Conservation (phyloP, 2,797 vertebrate species). For the Pantherophis alleghaniensis region DNA sequence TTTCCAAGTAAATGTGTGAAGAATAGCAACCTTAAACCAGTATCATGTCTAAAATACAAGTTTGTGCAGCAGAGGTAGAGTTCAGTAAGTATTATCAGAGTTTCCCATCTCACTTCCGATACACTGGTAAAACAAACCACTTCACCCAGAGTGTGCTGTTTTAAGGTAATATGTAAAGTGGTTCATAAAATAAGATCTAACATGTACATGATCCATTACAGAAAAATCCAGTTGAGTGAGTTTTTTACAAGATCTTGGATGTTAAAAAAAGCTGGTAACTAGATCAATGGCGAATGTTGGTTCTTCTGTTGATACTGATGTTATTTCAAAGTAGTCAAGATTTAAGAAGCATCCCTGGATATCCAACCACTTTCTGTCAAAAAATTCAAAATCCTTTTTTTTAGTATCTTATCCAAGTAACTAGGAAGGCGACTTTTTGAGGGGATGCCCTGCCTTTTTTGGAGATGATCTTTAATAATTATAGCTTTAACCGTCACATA, state of each 20-base stretch:
- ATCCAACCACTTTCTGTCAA: slow-evolving; percentile 99
- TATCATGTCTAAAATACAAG: slow-evolving; percentile 9
- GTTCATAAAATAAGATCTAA: slow-evolving; percentile 2
- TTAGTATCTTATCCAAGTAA: slow-evolving; percentile 95
- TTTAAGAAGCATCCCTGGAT: slow-evolving; percentile 88
- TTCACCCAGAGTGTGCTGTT: not conserved
- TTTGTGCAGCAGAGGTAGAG: slow-evolving; percentile 15
- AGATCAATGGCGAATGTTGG: slow-evolving; percentile 3
- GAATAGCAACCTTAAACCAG: slow-evolving; percentile 13
- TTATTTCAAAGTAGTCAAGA: not conserved
- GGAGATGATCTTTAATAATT: slow-evolving; percentile 96
- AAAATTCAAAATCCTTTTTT: slow-evolving; percentile 94
- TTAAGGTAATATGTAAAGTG: not conserved
- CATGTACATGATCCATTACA: slow-evolving; percentile 47
- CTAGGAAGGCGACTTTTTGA: slow-evolving; percentile 94
- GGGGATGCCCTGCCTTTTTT: slow-evolving; percentile 93
- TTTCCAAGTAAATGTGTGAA: slow-evolving; percentile 10
- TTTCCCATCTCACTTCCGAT: slow-evolving; percentile 4
- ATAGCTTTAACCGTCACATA: slow-evolving; percentile 97
- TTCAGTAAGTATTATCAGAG: not conserved
- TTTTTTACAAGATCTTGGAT: slow-evolving; percentile 36
- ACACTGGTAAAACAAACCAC: slow-evolving; percentile 29
- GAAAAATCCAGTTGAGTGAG: slow-evolving; percentile 22
- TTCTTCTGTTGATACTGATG: slow-evolving; percentile 24
- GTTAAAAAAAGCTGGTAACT: slow-evolving; percentile 9